A percentile compares a stretch with the other conserved stretches of the same genome.
phyloP scores from a whole-genome alignment of 2,888 invertebrate species.

The Seira musarum region DNA sequence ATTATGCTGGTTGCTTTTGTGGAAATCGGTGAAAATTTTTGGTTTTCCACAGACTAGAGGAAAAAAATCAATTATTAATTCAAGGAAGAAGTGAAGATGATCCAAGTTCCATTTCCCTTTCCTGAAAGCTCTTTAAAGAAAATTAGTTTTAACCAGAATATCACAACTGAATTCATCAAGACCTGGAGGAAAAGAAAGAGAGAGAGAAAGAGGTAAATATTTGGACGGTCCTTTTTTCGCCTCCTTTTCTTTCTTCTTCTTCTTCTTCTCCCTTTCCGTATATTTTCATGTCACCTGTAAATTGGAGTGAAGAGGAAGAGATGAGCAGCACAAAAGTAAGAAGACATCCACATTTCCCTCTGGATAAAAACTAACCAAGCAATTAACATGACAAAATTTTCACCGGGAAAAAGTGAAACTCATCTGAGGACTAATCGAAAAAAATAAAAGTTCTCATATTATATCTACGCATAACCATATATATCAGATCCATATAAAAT shows the following conservation, averaged over 20 bases:
- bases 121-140: slow-evolving; percentile 10
- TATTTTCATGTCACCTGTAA: slow-evolving; percentile 12
- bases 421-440: slow-evolving; percentile 33
- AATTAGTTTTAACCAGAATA: slow-evolving; percentile 32
- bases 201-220: slow-evolving; percentile 14
- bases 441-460: slow-evolving; percentile 2
- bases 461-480: background rate
- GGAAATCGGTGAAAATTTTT: slow-evolving; percentile 17
- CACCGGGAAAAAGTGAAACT: slow-evolving; percentile 41
- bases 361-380: slow-evolving; percentile 61
- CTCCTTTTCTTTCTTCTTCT: slow-evolving; percentile 11
- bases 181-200: background rate
- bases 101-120: background rate
- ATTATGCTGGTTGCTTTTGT: background rate
- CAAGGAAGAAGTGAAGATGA: slow-evolving; percentile 5
- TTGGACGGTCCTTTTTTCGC: slow-evolving; percentile 10
- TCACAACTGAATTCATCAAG: slow-evolving; percentile 29
- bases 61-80: slow-evolving; percentile 46
- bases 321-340: background rate
- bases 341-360: slow-evolving; percentile 47
- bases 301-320: background rate
- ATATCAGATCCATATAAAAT: background rate
- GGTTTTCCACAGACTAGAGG: slow-evolving; percentile 28
- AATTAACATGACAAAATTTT: slow-evolving; percentile 60
- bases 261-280: slow-evolving; percentile 5